These are phyloP conservation scores for Thera britannica DNA, from an alignment of 2,888 invertebrate genomes.

Conservation along the genomic window DNA sequence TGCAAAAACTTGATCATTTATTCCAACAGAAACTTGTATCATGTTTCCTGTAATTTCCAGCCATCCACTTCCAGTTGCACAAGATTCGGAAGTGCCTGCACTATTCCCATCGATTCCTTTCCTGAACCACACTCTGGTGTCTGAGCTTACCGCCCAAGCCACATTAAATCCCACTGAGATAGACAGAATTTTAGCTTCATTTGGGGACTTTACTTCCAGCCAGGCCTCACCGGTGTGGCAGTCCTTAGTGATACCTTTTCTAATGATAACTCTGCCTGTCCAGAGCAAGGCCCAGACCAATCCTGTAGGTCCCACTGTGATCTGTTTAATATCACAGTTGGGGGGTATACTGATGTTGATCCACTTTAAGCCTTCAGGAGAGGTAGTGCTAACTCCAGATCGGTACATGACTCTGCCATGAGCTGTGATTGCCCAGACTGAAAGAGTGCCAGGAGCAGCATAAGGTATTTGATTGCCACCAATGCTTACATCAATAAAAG, in stretches of 20 bases:
- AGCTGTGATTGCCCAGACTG: slow-evolving; percentile 97
- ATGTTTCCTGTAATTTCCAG: slow-evolving; percentile 95
- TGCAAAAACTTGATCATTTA: slow-evolving; percentile 95
- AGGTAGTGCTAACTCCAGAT: slow-evolving; percentile 90
- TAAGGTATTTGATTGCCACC: slow-evolving; percentile 94
- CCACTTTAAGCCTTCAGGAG: slow-evolving; percentile 96
- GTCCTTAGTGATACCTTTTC: slow-evolving; percentile 93
- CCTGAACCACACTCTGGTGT: slow-evolving; percentile 94
- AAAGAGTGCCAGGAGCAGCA: slow-evolving; percentile 89
- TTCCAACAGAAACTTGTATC: slow-evolving; percentile 92
- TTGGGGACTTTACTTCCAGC: slow-evolving; percentile 91
- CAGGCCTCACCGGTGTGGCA: slow-evolving; percentile 89
- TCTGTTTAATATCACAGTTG: slow-evolving; percentile 92
- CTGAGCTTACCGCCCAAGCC: slow-evolving; percentile 92
- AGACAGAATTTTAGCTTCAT: slow-evolving; percentile 88
- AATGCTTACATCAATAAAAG: slow-evolving; percentile 95
- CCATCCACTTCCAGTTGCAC: slow-evolving; percentile 94
- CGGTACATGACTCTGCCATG: slow-evolving; percentile 96
- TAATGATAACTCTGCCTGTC: slow-evolving; percentile 92
- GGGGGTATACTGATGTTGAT: slow-evolving; percentile 90
- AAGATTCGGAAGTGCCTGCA: slow-evolving; percentile 89
- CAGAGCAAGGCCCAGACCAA: slow-evolving; percentile 94
- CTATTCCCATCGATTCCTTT: slow-evolving; percentile 89
- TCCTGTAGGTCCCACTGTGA: slow-evolving; percentile 94
- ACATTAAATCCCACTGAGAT: slow-evolving; percentile 93